Base-by-base conservation (phyloP, 2,797 vertebrate genomes). In the Antrozous pallidus region DNA sequence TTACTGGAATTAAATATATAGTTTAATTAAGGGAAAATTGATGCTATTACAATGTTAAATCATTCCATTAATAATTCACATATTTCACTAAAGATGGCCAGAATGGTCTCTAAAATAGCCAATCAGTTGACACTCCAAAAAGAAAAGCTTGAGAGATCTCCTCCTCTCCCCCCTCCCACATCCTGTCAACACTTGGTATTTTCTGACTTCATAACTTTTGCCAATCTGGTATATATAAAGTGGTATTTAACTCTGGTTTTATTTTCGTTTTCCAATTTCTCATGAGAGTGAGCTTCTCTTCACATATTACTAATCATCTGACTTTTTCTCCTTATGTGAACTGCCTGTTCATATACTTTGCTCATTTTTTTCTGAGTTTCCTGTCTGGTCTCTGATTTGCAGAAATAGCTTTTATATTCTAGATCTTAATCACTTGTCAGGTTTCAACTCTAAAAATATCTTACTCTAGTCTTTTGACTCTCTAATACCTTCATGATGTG, bases 351-450 rank as follows among this genome's bases (percentile, higher is more conserved):
- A 63, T 42, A 26, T 61, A 45, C 28, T 63, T 90, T 0, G 22
- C 51, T 84, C 28, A 45, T 87, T 73, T 85, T 85, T 91, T 93
- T 69, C n/a, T 70, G 42, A 45, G 38, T 91, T 78, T 90, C 84
- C 61, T 85, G 38, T 75, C 74, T 92, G 89, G 61, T 88, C 42
- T 65, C 73, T 77, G 94, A 92, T 78, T 82, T 77, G 71, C 40
- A 85, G 79, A 86, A 96, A 75, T 61, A 94, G 36, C 69, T 94
- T 88, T 94, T 49, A 80, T 73, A 69, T 67, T 75, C 78, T 84
- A 88, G 73, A 22, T 73, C 45, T 87, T 63, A 89, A 78, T 87
- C 69, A 92, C 28, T 75, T 77, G 31, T 33, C 42, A 82, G 69
- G 73, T 90, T 88, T 94, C 73, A 82, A 49, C 36, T 42, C 63